phyloP scores from a whole-genome alignment of 2,888 invertebrate genomes.

The Acrobeloides nanus region DNA sequence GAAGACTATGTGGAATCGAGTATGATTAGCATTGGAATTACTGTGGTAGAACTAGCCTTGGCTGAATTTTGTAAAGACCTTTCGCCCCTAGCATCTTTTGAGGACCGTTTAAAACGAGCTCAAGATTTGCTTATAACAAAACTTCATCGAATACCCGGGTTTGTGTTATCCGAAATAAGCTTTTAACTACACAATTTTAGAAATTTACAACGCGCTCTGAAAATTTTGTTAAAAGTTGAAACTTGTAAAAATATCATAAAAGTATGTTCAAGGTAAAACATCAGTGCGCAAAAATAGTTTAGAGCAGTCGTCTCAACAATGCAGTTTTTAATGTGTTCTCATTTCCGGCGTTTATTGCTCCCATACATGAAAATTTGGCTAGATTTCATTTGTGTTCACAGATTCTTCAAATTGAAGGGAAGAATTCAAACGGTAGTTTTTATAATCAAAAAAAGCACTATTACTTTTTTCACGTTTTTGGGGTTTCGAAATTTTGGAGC shows the following conservation, averaged over 20 bases:
- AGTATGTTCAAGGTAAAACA: constrained; percentile 1
- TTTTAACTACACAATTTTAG: background rate
- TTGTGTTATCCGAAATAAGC: constrained; percentile 3
- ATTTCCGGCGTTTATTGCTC: constrained; percentile 9
- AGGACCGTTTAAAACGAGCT: constrained; percentile 17
- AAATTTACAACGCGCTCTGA: constrained; percentile 10
- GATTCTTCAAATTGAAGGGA: too few relatives aligned
- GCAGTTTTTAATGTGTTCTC: constrained; percentile 13
- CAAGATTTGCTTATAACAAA: constrained; percentile 13
- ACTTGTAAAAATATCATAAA: constrained; percentile 4
- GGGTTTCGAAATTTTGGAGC: too few relatives aligned
- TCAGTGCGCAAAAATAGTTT: constrained; percentile 9
- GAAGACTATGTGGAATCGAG: constrained; percentile 15
- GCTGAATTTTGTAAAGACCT: constrained; percentile 20
- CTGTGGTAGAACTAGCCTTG: constrained; percentile 19
- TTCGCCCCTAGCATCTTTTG: constrained; percentile 13
- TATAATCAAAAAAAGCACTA: too few relatives aligned
- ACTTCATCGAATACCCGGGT: constrained; percentile 14
- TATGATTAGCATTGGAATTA: constrained; percentile 18
- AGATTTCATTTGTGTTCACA: too few relatives aligned
- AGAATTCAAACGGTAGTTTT: too few relatives aligned
- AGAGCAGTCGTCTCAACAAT: constrained; percentile 9
- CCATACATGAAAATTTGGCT: constrained; percentile 5
- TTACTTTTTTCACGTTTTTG: too few relatives aligned
- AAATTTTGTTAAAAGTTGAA: constrained; percentile 12